A percentile compares a stretch with the other conserved stretches of the same genome.
phyloP scores from a whole-genome alignment of 2,888 invertebrate species.

The Prosopocoilus inquinatus region DNA sequence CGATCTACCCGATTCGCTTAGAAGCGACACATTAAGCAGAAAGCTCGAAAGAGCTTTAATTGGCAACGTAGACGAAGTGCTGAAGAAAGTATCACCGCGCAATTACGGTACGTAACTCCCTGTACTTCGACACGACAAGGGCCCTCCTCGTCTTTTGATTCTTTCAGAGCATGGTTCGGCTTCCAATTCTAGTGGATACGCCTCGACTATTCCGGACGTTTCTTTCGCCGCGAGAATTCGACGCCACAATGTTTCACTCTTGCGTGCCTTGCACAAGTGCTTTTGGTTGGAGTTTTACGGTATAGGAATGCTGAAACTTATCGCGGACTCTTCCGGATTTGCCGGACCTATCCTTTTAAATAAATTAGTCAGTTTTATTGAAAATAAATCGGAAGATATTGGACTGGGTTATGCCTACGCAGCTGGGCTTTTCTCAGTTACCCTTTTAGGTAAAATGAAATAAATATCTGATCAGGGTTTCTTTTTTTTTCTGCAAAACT shows the following conservation, averaged over 20 bases:
- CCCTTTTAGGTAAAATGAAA: conserved; percentile 63
- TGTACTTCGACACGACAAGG: neutral
- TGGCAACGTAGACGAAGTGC: conserved; percentile 54
- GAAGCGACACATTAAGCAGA: conserved; percentile 61
- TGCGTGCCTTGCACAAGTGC: conserved; percentile 69
- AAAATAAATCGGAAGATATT: conserved; percentile 66
- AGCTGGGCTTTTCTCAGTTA: conserved; percentile 61
- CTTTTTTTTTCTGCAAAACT: too few species aligned
- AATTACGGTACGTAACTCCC: conserved; percentile 4
- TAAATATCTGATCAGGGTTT: neutral
- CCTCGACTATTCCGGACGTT: conserved; percentile 7
- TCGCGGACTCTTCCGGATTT: conserved; percentile 82
- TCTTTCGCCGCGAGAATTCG: neutral
- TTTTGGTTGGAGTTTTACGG: conserved; percentile 82
- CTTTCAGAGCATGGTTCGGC: conserved; percentile 9
- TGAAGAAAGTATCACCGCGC: conserved; percentile 26
- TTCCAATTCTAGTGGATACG: conserved; percentile 9
- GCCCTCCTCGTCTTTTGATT: neutral
- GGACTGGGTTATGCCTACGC: conserved; percentile 67
- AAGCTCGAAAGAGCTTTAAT: conserved; percentile 59
- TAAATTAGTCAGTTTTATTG: conserved; percentile 74
- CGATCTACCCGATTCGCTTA: conserved; percentile 70
- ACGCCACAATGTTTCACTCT: conserved; percentile 51
- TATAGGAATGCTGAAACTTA: conserved; percentile 78
- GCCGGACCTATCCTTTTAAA: conserved; percentile 87